These are phyloP conservation scores for Rutpela maculata DNA, from an alignment of 2,888 invertebrate species.

Conservation along the genomic window DNA sequence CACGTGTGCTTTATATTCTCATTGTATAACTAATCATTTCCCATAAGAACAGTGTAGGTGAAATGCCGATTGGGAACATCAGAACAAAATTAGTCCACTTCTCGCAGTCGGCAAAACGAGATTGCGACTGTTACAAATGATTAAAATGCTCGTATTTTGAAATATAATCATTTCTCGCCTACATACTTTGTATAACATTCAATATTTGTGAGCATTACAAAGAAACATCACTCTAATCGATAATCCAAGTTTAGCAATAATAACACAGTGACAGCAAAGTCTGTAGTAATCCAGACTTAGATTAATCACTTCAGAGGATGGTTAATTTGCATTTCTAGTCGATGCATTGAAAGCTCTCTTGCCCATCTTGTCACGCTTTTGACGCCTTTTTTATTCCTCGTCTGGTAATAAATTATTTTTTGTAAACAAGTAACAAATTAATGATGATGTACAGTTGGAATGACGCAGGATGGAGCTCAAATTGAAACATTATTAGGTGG, in stretches of 20 bases:
- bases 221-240: conserved; percentile 46
- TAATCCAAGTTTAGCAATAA: conserved; percentile 59
- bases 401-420: conserved; percentile 49
- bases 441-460: conserved; percentile 22
- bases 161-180: background rate
- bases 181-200: background rate
- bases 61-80: too few species aligned
- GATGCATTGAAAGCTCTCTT: conserved; percentile 60
- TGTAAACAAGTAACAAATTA: conserved; percentile 48
- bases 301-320: conserved; percentile 62
- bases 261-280: conserved; percentile 59
- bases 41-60: too few species aligned
- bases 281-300: conserved; percentile 61
- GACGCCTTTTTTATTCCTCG: conserved; percentile 50
- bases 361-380: conserved; percentile 54
- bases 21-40: too few species aligned
- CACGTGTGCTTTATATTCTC: too few species aligned
- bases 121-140: too few species aligned
- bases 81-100: too few species aligned
- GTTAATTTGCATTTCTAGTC: conserved; percentile 64
- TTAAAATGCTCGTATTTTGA: too few species aligned
- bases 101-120: too few species aligned
- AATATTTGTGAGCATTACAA: conserved; percentile 4
- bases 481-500: conserved; percentile 25
- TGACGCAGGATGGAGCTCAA: background rate